Conservation (phyloP, 2,797 vertebrate species). For the Otus scops region DNA sequence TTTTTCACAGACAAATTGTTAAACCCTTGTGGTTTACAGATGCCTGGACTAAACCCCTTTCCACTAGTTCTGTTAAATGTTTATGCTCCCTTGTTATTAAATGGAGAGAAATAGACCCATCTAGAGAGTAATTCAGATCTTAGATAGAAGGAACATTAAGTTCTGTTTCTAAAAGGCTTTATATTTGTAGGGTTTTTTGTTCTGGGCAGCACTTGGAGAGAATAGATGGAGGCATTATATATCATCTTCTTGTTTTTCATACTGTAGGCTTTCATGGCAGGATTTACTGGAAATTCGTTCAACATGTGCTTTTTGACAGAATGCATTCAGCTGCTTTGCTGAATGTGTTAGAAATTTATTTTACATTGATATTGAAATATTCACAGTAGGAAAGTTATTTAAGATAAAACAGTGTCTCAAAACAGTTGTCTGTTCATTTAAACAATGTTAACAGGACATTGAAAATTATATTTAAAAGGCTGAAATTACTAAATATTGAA, state of each 20-base stretch:
- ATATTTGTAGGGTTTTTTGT: constrained; percentile 45
- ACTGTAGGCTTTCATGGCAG: constrained; percentile 73
- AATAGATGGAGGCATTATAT: constrained; percentile 75
- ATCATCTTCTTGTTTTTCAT: constrained; percentile 72
- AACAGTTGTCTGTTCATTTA: background rate
- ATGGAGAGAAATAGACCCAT: background rate
- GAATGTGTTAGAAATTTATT: background rate
- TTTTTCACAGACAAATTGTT: background rate
- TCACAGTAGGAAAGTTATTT: background rate
- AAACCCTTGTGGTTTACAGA: background rate
- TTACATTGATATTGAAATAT: background rate
- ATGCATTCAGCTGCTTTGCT: background rate
- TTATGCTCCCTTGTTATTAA: background rate
- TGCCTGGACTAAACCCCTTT: background rate
- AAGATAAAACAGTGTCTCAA: background rate
- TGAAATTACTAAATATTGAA: background rate
- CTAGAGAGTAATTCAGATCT: background rate
- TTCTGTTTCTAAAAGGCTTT: background rate
- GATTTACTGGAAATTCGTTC: constrained; percentile 75
- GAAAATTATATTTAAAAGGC: background rate
- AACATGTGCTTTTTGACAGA: constrained; percentile 59
- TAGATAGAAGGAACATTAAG: background rate
- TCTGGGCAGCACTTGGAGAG: constrained; percentile 69
- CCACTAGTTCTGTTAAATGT: background rate
- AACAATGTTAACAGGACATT: background rate